Percentiles rank a stretch among this genome's conserved stretches.
Evolutionary conservation across 2,113 vertebrate species (phyloP).

Genomic region (Brevimyrus niger): DNA sequence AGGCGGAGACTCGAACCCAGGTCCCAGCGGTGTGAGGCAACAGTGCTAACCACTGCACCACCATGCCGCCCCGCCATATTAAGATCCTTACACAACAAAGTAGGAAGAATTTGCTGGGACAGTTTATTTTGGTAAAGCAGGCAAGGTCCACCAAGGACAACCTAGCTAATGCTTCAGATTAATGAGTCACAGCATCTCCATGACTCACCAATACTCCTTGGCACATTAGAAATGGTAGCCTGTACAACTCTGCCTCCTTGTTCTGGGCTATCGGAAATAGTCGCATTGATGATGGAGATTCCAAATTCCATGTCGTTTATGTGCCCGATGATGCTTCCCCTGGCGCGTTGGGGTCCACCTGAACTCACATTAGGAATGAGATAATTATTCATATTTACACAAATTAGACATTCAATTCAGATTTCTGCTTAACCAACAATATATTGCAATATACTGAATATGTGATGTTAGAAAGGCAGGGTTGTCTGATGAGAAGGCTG

Average conservation of each 20-base stretch:
- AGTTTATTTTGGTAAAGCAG: not conserved
- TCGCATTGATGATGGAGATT: slow-evolving; percentile 79
- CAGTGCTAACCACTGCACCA: no score
- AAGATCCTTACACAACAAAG: not conserved
- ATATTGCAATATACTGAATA: not conserved
- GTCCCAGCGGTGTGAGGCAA: no score
- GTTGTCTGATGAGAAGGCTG: not conserved
- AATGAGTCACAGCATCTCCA: not conserved
- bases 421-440: not conserved
- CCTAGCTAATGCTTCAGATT: not conserved
- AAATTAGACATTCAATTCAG: not conserved
- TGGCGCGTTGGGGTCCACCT: slow-evolving; percentile 83
- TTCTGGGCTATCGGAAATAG: slow-evolving; percentile 58
- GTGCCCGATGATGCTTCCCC: slow-evolving; percentile 82
- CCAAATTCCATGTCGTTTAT: slow-evolving; percentile 89
- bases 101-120: not conserved
- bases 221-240: slow-evolving; percentile 80
- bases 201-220: slow-evolving; percentile 74
- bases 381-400: not conserved
- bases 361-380: not conserved
- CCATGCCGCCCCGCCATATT: no score
- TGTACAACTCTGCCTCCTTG: slow-evolving; percentile 65
- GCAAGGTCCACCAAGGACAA: not conserved
- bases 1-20: no score
- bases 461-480: not conserved